Base-by-base conservation (phyloP, 2,797 vertebrate genomes). In the Periophthalmus magnuspinnatus region DNA sequence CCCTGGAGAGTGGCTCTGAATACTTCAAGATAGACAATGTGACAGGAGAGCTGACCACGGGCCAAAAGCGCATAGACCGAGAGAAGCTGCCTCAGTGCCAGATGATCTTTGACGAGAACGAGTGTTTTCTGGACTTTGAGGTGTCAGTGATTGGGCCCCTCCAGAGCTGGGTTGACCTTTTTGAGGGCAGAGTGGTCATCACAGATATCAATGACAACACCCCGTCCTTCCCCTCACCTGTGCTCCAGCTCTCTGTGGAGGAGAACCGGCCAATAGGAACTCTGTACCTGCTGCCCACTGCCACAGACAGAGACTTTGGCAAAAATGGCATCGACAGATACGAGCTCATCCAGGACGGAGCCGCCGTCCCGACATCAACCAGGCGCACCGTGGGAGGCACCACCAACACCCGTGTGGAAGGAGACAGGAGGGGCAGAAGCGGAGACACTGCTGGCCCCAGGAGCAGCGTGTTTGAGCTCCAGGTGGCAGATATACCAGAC, bases 161-260 rank as follows among this genome's bases (percentile, higher is more conserved):
- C 69, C 97, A 99, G 92, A 98, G 96, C 92, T 99, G 96, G 96
- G 97, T 99, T 67, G 96, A 98, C 88, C 94, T 99, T 69, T 97
- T 98, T 24, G 97, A 99, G 82, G 97, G 97, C 48, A 92, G 96
- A 14, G 96, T 99, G 80, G 94, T 98, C 77, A 94, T 99, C 65
- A 93, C 96, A 34, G 97, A 99, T 88, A 97, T 99, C 85, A 99
- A 99, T 48, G 97, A 99, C 88, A 98, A 99, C 94, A 97, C 97
- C 9, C 97, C 97, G 33, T 95, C 95, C 63, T 99, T 99, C 85
- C 96, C 97, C 2, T 98, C 97, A 38, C 96, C 97, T 0, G 96
- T 99, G 57, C 95, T 98, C 14, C 97, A 96, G 5, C 94, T 98
- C n/a, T 97, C 97, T 0, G 97, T 99, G 28, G 97, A 98, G 90